These are phyloP conservation scores for Labrus mixtus DNA, from an alignment of 2,113 vertebrate species.

Conservation along the genomic window DNA sequence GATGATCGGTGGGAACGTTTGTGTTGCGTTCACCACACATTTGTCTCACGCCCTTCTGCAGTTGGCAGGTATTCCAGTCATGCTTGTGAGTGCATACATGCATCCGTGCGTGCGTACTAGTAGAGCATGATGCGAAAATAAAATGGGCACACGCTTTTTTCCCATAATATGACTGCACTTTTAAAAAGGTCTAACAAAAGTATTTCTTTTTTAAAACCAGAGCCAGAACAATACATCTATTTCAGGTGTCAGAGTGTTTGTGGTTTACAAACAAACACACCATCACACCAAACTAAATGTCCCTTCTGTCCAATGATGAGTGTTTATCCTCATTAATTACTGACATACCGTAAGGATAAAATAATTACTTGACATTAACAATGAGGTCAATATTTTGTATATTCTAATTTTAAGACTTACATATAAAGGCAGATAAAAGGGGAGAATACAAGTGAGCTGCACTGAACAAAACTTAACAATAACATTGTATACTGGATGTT, in stretches of 20 bases:
- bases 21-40: neutral
- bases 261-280: neutral
- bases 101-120: neutral
- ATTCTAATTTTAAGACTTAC: no score
- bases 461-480: no score
- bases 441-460: no score
- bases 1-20: neutral
- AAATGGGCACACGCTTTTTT: neutral
- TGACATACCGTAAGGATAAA: neutral
- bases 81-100: neutral
- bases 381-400: neutral
- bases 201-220: no score
- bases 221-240: neutral
- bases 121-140: neutral
- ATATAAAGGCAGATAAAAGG: neutral
- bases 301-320: neutral
- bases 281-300: neutral
- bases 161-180: no score
- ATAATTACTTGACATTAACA: neutral
- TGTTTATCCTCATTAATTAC: neutral
- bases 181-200: no score
- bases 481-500: no score
- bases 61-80: neutral
- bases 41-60: neutral
- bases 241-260: neutral